Evolutionary conservation across 1,140 invertebrate species (phyloP).

Genomic region (Cylas formicarius): DNA sequence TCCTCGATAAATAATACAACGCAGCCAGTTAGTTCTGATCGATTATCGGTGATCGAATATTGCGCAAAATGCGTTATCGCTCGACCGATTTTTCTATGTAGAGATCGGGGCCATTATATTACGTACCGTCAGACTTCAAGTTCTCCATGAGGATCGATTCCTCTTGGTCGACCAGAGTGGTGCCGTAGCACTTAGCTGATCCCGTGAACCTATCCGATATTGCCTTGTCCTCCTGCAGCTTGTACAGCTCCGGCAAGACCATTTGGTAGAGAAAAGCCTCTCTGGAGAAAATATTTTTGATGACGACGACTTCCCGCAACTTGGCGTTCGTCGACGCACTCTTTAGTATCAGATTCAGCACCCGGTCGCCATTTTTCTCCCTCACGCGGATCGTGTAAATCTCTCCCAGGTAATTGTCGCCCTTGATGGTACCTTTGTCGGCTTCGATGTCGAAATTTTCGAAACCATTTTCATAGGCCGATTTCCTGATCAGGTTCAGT

Average conservation of each 20-base stretch:
- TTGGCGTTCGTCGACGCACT: constrained; percentile 16
- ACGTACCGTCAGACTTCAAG: constrained; percentile 32
- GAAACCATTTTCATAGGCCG: constrained; percentile 18
- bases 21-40: too few relatives aligned
- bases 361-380: constrained; percentile 7
- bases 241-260: constrained; percentile 17
- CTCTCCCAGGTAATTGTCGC: constrained; percentile 28
- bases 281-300: constrained; percentile 23
- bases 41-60: too few relatives aligned
- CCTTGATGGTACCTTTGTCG: constrained; percentile 21
- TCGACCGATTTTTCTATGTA: too few relatives aligned
- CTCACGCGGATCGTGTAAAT: constrained; percentile 19
- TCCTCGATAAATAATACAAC: too few relatives aligned
- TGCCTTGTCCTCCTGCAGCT: constrained; percentile 18
- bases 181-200: constrained; percentile 39
- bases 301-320: constrained; percentile 13
- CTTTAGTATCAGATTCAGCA: constrained; percentile 26
- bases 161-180: constrained; percentile 35
- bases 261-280: constrained; percentile 26
- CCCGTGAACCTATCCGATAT: constrained; percentile 26
- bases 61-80: too few relatives aligned
- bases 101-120: too few relatives aligned
- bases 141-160: constrained; percentile 51
- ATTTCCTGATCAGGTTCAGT: constrained; percentile 10
- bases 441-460: constrained; percentile 17